phyloP scores from a whole-genome alignment of 2,888 invertebrate species.

The Taenaris catops region DNA sequence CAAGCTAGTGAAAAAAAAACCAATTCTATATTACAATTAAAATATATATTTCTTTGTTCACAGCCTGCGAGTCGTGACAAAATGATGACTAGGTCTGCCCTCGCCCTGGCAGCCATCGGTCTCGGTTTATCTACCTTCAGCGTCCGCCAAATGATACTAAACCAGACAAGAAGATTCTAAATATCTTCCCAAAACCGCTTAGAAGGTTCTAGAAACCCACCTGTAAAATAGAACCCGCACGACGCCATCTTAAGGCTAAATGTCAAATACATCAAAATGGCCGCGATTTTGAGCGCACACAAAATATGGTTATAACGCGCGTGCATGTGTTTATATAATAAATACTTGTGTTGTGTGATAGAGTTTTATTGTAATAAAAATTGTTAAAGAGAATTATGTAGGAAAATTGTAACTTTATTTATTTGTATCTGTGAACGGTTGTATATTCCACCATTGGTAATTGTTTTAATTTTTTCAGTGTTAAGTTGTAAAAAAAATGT shows the following conservation, averaged over 20 bases:
- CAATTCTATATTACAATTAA: too few species aligned
- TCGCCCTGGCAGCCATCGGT: conserved; percentile 78
- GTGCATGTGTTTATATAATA: conserved; percentile 14
- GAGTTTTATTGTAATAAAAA: conserved; percentile 37
- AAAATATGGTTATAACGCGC: conserved; percentile 13
- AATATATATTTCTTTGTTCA: conserved; percentile 24
- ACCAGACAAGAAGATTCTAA: conserved; percentile 65
- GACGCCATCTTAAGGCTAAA: conserved; percentile 18
- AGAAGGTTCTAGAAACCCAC: conserved; percentile 12
- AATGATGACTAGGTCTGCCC: conserved; percentile 78
- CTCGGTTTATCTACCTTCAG: conserved; percentile 82
- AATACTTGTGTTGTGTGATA: conserved; percentile 25
- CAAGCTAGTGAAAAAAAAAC: too few species aligned
- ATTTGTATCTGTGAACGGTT: conserved; percentile 21
- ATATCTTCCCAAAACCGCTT: conserved; percentile 14
- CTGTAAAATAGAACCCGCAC: conserved; percentile 13
- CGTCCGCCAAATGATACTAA: conserved; percentile 80
- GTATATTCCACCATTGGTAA: conserved; percentile 21
- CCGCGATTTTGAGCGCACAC: conserved; percentile 23
- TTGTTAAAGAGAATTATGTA: conserved; percentile 37
- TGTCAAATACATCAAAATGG: conserved; percentile 13
- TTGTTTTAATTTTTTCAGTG: conserved; percentile 24
- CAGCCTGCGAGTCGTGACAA: conserved; percentile 77
- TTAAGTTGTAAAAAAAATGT: conserved; percentile 18
- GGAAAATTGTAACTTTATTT: conserved; percentile 50